A percentile compares a stretch with the other conserved stretches of the same genome.
Evolutionary conservation across 2,113 vertebrate species (phyloP).

Genomic region (Formicarius rufipectus): DNA sequence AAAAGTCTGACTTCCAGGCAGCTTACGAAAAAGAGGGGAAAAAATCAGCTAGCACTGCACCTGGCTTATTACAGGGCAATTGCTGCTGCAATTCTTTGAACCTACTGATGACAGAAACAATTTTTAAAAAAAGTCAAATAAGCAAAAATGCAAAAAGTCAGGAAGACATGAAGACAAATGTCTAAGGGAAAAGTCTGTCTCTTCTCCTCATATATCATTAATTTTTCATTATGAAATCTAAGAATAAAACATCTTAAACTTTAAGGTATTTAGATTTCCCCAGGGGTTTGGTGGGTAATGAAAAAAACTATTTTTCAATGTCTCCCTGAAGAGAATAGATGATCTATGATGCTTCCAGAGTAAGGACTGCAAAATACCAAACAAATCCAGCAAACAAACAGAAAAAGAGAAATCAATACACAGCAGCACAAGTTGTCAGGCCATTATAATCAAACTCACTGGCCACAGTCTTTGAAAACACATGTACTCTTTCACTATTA

Average conservation of each 20-base stretch:
- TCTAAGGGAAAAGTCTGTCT: slow-evolving; percentile 42
- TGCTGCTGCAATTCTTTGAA: slow-evolving; percentile 28
- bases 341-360: slow-evolving; percentile 41
- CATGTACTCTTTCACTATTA: neutral
- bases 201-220: slow-evolving; percentile 52
- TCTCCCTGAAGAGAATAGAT: slow-evolving; percentile 22
- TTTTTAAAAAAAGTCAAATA: neutral
- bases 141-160: slow-evolving; percentile 27
- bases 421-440: neutral
- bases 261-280: slow-evolving; percentile 69
- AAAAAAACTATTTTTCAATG: slow-evolving; percentile 53
- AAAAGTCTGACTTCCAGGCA: neutral
- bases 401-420: neutral
- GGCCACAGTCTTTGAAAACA: neutral
- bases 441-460: neutral
- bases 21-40: neutral
- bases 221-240: slow-evolving; percentile 63
- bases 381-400: neutral
- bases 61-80: slow-evolving; percentile 33
- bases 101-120: slow-evolving; percentile 13
- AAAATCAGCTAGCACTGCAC: neutral
- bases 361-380: neutral
- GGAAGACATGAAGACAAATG: slow-evolving; percentile 48
- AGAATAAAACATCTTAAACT: slow-evolving; percentile 63
- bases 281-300: slow-evolving; percentile 52